These are phyloP conservation scores for Scomberomorus guttatus DNA, from an alignment of 2,797 vertebrate genomes.

Conservation along the genomic window DNA sequence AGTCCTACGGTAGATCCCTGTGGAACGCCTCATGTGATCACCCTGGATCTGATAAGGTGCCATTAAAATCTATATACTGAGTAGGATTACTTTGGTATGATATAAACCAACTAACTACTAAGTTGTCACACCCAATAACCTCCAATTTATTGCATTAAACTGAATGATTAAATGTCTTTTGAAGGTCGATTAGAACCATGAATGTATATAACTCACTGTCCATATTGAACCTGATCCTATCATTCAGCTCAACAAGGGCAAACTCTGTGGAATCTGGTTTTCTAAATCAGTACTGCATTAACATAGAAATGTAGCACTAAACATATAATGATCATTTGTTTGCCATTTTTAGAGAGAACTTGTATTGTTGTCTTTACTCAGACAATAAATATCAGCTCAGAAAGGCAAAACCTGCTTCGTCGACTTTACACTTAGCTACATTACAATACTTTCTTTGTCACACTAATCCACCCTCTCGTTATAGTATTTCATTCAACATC, in stretches of 20 bases:
- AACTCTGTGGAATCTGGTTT: neutral
- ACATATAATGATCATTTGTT: neutral
- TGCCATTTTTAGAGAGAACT: neutral
- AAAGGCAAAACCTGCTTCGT: constrained; percentile 5
- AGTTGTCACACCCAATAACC: neutral
- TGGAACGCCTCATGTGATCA: no score
- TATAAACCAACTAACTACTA: neutral
- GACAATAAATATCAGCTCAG: constrained; percentile 11
- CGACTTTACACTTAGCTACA: neutral
- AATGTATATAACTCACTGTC: no score
- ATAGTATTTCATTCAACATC: constrained; percentile 44
- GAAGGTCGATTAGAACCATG: neutral
- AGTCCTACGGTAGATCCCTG: no score
- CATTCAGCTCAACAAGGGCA: neutral
- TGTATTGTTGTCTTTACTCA: constrained; percentile 9
- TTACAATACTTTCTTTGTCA: constrained; percentile 26
- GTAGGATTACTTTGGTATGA: neutral
- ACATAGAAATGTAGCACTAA: neutral
- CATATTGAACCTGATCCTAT: neutral
- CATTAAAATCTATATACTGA: neutral
- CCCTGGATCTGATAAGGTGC: no score
- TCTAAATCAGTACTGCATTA: neutral
- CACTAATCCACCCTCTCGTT: constrained; percentile 41
- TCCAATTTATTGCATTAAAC: neutral
- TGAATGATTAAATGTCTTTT: neutral